Evolutionary conservation across 2,113 vertebrate species (phyloP).

Genomic region (Nibea coibor): DNA sequence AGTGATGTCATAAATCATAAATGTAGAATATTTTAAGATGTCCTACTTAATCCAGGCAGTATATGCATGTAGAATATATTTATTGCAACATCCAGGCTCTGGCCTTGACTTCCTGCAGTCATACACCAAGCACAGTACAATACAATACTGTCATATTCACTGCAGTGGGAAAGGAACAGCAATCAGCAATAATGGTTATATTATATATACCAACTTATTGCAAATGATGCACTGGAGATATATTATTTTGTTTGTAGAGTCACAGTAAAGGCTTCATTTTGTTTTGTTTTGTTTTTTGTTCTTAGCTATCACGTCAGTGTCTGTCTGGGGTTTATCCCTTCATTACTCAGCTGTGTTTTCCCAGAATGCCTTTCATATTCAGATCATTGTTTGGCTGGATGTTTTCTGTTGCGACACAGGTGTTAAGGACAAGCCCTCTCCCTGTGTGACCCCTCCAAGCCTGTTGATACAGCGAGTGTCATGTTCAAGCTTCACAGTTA

Average conservation of each 20-base stretch:
- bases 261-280: not conserved
- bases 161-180: not conserved
- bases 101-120: too few species aligned
- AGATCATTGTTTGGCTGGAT: constrained; percentile 35
- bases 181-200: not conserved
- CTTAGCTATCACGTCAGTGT: not conserved
- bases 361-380: constrained; percentile 52
- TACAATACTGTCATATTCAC: too few species aligned
- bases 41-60: too few species aligned
- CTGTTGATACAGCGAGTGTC: constrained; percentile 50
- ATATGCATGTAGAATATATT: too few species aligned
- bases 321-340: constrained; percentile 8
- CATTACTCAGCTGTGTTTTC: constrained; percentile 39
- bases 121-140: too few species aligned
- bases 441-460: constrained; percentile 10
- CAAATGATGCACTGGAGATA: not conserved
- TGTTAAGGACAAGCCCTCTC: constrained; percentile 39
- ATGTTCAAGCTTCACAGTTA: constrained; percentile 42
- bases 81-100: too few species aligned
- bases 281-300: not conserved
- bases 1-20: too few species aligned
- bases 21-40: too few species aligned
- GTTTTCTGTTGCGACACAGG: constrained; percentile 52
- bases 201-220: not conserved
- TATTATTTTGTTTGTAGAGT: not conserved